These are phyloP conservation scores for Linnaemya tessellans DNA, from an alignment of 2,888 invertebrate species.

Conservation along the genomic window DNA sequence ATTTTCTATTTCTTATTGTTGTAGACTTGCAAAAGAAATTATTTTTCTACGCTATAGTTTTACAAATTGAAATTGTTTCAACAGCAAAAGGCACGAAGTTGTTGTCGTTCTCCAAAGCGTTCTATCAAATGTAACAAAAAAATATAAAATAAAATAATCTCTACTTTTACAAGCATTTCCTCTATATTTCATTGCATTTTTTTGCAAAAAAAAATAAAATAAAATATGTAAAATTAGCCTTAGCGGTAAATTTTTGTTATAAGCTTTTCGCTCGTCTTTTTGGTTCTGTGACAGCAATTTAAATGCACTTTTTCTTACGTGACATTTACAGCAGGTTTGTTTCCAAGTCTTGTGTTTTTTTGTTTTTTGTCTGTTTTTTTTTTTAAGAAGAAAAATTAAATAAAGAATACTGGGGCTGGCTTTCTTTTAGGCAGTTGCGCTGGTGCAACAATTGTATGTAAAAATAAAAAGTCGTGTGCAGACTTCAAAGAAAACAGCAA, in stretches of 20 bases:
- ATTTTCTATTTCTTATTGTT: neutral
- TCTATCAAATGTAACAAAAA: constrained; percentile 37
- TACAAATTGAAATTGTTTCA: constrained; percentile 3
- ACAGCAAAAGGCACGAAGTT: constrained; percentile 51
- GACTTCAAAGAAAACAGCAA: constrained; percentile 4
- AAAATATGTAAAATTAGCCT: constrained; percentile 41
- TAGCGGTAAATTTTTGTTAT: constrained; percentile 65
- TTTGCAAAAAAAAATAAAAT: too few species aligned
- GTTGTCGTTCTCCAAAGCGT: constrained; percentile 45
- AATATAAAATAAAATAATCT: constrained; percentile 4
- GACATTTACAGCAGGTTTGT: constrained; percentile 67
- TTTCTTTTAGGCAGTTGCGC: constrained; percentile 2
- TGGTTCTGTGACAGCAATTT: constrained; percentile 68
- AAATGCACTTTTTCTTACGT: constrained; percentile 71
- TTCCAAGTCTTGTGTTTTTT: constrained; percentile 5
- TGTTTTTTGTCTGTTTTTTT: neutral
- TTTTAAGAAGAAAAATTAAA: constrained; percentile 5
- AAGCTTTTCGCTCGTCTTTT: constrained; percentile 42
- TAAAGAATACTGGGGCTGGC: neutral
- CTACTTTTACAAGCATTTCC: constrained; percentile 19
- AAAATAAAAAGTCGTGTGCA: constrained; percentile 43
- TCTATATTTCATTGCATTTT: constrained; percentile 39
- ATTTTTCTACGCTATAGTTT: neutral
- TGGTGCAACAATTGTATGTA: constrained; percentile 21
- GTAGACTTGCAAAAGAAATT: neutral